Evolutionary conservation across 2,888 invertebrate genomes (phyloP), one percentile per base, ranked within the genome.

Genomic region (Troglohyphantes excavatus): DNA sequence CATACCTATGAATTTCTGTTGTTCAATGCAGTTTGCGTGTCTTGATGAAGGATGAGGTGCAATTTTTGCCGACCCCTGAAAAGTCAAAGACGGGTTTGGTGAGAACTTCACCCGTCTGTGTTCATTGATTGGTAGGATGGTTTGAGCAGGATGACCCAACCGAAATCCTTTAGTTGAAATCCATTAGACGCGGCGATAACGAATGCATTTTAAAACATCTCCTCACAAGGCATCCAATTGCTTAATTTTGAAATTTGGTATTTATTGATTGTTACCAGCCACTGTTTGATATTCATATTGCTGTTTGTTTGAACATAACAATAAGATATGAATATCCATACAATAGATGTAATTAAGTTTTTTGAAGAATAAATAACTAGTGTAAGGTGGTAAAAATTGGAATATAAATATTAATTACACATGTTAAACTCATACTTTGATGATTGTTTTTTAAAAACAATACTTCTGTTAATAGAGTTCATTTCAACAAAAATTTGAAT

Each of bases 141-240:
- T 19, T 26, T 23, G 26, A 17, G 27, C 21, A 43, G 75, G 75
- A 72, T 82, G 46, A 19, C 43, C 75, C 17, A 61, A 61, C 39
- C 61, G 63, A 11, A 78, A 63, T 53, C 73, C 67, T 67, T 53
- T 73, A 59, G 27, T 19, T 21, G 72, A 87, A 87, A 67, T 88
- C 67, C 59, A 81, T 61, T 75, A 88, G 73, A 39, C 23, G n/a
- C 5, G 19, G n/a, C 6, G 53, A 81, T 87, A 75, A 88, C 81
- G 65, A 81, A 81, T 68, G 53, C 59, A 26, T 75, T 88, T 73
- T 88, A 81, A 81, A 87, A 88, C 76, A 39, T 75, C 65, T 27
- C 19, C 29, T 39, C 53, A 43, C 21, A 73, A 46, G 61, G 61
- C 29, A 0, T 53, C 26, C n/a, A 53, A 27, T 43, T 65, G 26